Evolutionary conservation across 2,797 vertebrate genomes (phyloP).

Genomic region (Microctenopoma steveboyesi): DNA sequence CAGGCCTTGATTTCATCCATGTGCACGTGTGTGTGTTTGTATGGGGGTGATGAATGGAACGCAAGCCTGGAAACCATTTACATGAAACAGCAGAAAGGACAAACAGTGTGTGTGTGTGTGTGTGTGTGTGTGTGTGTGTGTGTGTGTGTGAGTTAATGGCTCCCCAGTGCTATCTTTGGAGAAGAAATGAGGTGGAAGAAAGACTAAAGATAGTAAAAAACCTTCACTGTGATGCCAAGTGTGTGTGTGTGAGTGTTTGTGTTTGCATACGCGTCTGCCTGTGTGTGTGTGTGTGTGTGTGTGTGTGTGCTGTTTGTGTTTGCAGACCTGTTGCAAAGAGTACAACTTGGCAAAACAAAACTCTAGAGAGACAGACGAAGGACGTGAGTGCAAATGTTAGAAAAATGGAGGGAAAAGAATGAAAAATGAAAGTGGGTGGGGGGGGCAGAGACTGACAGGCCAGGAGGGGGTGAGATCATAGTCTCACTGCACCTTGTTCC

Average conservation of each 20-base stretch:
- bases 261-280: constrained; percentile 15
- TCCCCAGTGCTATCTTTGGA: constrained; percentile 64
- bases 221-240: constrained; percentile 33
- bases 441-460: constrained; percentile 60
- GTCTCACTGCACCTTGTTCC: constrained; percentile 82
- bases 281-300: background rate
- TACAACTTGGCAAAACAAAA: constrained; percentile 1
- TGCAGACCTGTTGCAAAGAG: constrained; percentile 12
- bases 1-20: constrained; percentile 35
- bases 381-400: constrained; percentile 27
- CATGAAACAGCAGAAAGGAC: constrained; percentile 67
- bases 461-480: constrained; percentile 80
- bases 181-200: constrained; percentile 61
- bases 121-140: constrained; percentile 21
- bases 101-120: constrained; percentile 23
- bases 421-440: constrained; percentile 47
- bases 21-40: constrained; percentile 27
- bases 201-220: constrained; percentile 65
- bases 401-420: constrained; percentile 13
- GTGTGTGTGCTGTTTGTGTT: constrained; percentile 17
- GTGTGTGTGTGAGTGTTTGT: constrained; percentile 21
- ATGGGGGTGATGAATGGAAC: constrained; percentile 35
- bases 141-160: constrained; percentile 38
- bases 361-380: background rate
- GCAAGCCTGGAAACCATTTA: constrained; percentile 74